A percentile compares a stretch with the other conserved stretches of the same genome.
Conservation (phyloP, 2,888 invertebrate genomes). For the Atethmia centrago region DNA sequence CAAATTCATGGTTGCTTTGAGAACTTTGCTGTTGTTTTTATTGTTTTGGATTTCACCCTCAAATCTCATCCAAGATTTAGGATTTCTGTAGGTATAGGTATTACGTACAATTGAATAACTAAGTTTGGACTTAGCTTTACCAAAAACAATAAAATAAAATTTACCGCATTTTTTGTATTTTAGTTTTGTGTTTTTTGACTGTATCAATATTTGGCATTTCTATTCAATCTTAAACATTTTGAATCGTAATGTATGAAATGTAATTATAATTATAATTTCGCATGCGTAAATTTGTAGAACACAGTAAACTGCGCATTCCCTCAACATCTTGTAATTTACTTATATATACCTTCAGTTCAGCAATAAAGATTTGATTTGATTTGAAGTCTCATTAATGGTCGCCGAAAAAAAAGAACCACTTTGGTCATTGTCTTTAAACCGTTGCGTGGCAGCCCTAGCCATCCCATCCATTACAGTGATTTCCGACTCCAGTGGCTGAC, state of each 20-base stretch:
- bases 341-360: neutral
- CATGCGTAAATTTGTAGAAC: neutral
- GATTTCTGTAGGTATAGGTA: neutral
- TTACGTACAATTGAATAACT: neutral
- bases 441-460: slow-evolving; percentile 72
- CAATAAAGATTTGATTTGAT: neutral
- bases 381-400: neutral
- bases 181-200: neutral
- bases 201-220: neutral
- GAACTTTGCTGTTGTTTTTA: neutral
- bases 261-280: neutral
- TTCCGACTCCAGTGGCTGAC: slow-evolving; percentile 82
- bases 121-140: neutral
- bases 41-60: neutral
- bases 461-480: slow-evolving; percentile 84
- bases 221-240: neutral
- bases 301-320: neutral
- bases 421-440: neutral
- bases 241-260: neutral
- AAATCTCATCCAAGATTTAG: neutral
- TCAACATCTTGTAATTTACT: neutral
- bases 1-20: too few species aligned
- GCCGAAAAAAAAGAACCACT: neutral
- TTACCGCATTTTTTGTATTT: neutral
- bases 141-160: neutral